phyloP scores from a whole-genome alignment of 1,140 invertebrate species.

The Drosophila parvula region DNA sequence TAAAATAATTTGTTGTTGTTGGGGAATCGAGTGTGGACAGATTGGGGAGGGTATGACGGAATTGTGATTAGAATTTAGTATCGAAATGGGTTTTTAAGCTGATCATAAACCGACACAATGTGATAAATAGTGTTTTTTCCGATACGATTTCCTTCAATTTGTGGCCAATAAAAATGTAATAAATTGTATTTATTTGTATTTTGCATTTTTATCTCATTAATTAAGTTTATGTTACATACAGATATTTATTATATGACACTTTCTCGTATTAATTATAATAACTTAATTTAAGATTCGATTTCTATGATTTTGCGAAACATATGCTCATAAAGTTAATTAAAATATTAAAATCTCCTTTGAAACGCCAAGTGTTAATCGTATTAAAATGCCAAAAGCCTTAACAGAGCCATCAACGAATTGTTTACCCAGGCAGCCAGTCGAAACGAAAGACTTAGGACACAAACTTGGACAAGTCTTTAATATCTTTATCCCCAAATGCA shows the following conservation, averaged over 20 bases:
- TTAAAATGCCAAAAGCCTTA: constrained; percentile 10
- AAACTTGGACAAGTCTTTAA: constrained; percentile 56
- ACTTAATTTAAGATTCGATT: background rate
- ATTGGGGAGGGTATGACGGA: background rate
- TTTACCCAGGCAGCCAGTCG: background rate
- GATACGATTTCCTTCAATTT: background rate
- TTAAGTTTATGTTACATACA: background rate
- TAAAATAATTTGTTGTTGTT: constrained; percentile 42
- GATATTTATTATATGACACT: background rate
- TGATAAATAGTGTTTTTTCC: background rate
- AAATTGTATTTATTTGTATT: background rate
- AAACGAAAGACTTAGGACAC: constrained; percentile 57
- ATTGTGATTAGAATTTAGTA: constrained; percentile 30
- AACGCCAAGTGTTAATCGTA: constrained; percentile 10
- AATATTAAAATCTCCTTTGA: background rate
- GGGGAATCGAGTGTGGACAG: constrained; percentile 33
- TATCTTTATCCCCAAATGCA: constrained; percentile 41
- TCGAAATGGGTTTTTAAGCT: constrained; percentile 28
- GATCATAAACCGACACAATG: constrained; percentile 28
- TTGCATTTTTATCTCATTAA: background rate
- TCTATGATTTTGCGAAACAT: background rate
- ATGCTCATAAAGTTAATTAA: background rate
- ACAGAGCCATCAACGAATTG: background rate
- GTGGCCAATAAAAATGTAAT: background rate
- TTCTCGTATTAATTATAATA: background rate